Base-by-base conservation (phyloP, 2,888 invertebrate species). In the Quadroppia sp. region DNA sequence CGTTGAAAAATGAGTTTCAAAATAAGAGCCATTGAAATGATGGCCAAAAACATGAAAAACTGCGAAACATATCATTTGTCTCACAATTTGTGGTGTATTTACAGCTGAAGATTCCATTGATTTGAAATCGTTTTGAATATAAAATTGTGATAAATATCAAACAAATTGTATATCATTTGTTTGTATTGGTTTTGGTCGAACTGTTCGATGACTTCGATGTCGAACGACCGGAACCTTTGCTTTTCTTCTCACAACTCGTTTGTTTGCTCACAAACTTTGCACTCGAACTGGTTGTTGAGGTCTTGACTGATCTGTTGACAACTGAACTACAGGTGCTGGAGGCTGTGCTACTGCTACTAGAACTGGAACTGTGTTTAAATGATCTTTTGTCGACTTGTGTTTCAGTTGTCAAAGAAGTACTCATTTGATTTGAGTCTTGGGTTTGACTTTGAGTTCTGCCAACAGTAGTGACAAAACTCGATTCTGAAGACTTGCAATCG, bases 311-410 rank as follows among this genome's bases (percentile, higher is more conserved):
- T 25, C 42, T 67, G 15, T 6, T 17, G 11, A 64, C 30, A 13
- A 67, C 67, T 40, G 67, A 67, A 67, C 40, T 42, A 11, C 67
- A 36, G n/a, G 32, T 67, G 30, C 67, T 67, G 32, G 36, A 36
- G 28, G 61, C 20, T 11, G 36, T 64, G 36, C 64, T 64, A n/a
- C 42, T 67, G 1, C 42, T 42, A 20, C 67, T 67, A 9, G 42
- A 67, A 67, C 67, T 67, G 6, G 40, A 67, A 42, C 42, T 67
- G 36, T 67, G 67, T 67, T 67, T 67, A 23, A 67, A 9, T 3
- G 61, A 32, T 30, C 36, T 25, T 20, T 32, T 61, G 15, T 32
- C 36, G 17, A 11, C 11, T 11, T 23, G 56, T 56, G 25, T 9
- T 25, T 53, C 53, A 3, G 53, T 9, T 2, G 25, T 32, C 4